Conservation (phyloP, 2,888 invertebrate species). For the Drosophila leonis region DNA sequence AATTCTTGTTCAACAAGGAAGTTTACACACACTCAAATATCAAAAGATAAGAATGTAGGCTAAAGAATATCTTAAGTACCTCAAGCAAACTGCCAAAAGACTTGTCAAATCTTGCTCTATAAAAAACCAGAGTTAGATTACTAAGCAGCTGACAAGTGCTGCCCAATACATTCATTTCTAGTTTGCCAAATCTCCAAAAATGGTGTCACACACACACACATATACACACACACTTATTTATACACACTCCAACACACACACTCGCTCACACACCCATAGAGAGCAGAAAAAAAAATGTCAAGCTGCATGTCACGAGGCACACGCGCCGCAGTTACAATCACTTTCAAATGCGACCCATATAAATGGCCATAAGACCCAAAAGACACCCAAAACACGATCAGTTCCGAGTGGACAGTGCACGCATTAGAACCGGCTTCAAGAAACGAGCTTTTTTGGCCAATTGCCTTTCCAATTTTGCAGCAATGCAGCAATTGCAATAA, state of each 20-base stretch:
- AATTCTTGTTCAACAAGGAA: background rate
- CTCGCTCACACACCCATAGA: background rate
- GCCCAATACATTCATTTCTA: constrained; percentile 3
- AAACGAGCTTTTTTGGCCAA: constrained; percentile 55
- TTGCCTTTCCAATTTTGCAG: constrained; percentile 70
- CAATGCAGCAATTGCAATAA: constrained; percentile 29
- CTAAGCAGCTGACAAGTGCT: background rate
- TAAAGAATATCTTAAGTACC: background rate
- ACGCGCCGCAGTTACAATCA: constrained; percentile 62
- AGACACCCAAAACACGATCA: constrained; percentile 30
- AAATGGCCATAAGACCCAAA: background rate
- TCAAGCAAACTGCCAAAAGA: background rate
- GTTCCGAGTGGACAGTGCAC: constrained; percentile 57
- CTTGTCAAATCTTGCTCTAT: background rate
- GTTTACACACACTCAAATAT: background rate
- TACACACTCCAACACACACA: no score
- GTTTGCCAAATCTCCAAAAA: constrained; percentile 23
- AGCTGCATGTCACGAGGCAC: constrained; percentile 36
- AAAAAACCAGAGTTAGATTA: background rate
- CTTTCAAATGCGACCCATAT: constrained; percentile 76
- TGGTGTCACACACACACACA: constrained; percentile 19
- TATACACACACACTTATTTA: background rate
- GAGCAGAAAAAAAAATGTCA: constrained; percentile 35
- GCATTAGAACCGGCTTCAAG: constrained; percentile 75
- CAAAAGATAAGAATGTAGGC: background rate